Evolutionary conservation across 2,113 vertebrate genomes (phyloP).

Genomic region (Misgurnus anguillicaudatus): DNA sequence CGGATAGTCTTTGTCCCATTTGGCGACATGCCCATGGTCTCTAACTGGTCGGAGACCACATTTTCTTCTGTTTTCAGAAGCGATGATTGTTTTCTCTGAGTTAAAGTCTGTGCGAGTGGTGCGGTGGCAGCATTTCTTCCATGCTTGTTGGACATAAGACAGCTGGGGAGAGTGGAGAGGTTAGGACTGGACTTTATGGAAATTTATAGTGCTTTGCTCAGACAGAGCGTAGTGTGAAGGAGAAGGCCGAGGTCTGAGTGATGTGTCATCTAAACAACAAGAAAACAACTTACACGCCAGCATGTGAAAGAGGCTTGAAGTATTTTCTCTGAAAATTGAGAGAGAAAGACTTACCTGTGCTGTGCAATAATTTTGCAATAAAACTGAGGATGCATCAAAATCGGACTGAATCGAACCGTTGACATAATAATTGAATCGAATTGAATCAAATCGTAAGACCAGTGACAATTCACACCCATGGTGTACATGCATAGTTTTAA

Average conservation of each 20-base stretch:
- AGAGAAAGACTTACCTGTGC: neutral
- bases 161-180: constrained; percentile 10
- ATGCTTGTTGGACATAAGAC: constrained; percentile 1
- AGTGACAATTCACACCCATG: too few relatives aligned
- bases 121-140: constrained; percentile 17
- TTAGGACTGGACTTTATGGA: neutral
- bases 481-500: too few relatives aligned
- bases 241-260: neutral
- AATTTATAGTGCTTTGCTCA: constrained; percentile 41
- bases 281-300: too few relatives aligned
- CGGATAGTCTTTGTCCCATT: constrained; percentile 51
- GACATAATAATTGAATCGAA: too few relatives aligned
- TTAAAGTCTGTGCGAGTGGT: constrained; percentile 6
- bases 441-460: too few relatives aligned
- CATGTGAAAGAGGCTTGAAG: too few relatives aligned
- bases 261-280: constrained; percentile 54
- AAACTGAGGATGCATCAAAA: too few relatives aligned
- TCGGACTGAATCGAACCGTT: too few relatives aligned
- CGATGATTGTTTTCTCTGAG: constrained; percentile 48
- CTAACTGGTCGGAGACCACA: constrained; percentile 3
- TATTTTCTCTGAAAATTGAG: too few relatives aligned
- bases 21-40: constrained; percentile 35
- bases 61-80: constrained; percentile 35
- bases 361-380: too few relatives aligned
- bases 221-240: neutral